Percentiles rank a stretch among this genome's conserved stretches.
These are phyloP conservation scores for Pituophis catenifer DNA, from an alignment of 2,113 vertebrate genomes.

Conservation along the genomic window DNA sequence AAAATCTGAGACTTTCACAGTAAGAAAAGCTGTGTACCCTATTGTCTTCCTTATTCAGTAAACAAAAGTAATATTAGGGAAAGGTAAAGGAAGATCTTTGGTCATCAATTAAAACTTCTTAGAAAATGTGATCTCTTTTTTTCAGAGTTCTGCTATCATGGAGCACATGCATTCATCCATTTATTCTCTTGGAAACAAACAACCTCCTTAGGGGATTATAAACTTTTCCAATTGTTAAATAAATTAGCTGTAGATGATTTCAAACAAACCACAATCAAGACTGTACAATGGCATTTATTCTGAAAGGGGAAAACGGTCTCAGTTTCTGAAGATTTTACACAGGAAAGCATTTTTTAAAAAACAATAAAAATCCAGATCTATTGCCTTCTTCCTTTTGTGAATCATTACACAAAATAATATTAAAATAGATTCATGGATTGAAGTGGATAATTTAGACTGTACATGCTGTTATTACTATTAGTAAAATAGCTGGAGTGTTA, in stretches of 20 bases:
- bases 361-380: not conserved
- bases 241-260: not conserved
- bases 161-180: not conserved
- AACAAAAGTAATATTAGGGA: not conserved
- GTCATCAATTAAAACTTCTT: no score
- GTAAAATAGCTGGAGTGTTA: not conserved
- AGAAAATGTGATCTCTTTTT: not conserved
- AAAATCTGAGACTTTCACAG: not conserved
- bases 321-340: not conserved
- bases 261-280: not conserved
- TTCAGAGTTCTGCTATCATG: not conserved
- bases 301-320: not conserved
- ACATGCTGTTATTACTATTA: not conserved
- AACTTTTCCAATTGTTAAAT: not conserved
- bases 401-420: not conserved
- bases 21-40: not conserved
- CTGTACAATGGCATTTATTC: not conserved
- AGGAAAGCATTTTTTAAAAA: not conserved
- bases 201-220: not conserved
- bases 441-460: not conserved
- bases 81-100: not conserved
- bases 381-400: not conserved
- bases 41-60: not conserved
- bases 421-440: not conserved
- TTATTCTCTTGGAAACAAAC: no score